Evolutionary conservation across 2,797 vertebrate genomes (phyloP).

Genomic region (Alca torda): DNA sequence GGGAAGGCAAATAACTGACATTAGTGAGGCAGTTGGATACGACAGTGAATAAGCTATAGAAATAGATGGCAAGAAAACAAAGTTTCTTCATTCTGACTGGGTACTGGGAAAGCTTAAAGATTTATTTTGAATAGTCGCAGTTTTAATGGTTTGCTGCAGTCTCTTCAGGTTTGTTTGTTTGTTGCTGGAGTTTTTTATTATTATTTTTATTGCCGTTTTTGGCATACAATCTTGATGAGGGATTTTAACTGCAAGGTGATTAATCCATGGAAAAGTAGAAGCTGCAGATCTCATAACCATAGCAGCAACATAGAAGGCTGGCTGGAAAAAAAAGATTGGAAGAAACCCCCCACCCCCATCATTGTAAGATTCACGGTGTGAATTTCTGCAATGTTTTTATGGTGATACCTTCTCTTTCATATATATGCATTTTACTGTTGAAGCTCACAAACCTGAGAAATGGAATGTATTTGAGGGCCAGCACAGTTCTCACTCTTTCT

Average conservation of each 20-base stretch:
- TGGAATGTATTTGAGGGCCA: background rate
- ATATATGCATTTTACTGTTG: background rate
- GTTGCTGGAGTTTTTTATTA: background rate
- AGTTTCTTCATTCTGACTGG: background rate
- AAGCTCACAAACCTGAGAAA: background rate
- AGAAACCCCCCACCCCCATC: background rate
- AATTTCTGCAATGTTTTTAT: background rate
- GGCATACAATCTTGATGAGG: background rate
- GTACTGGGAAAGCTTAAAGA: background rate
- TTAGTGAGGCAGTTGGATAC: background rate
- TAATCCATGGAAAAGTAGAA: background rate
- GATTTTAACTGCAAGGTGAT: constrained; percentile 23
- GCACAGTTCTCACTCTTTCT: background rate
- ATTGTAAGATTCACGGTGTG: background rate
- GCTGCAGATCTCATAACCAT: background rate
- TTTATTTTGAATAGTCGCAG: background rate
- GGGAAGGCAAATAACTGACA: background rate
- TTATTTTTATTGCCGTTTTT: background rate
- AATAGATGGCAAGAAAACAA: background rate
- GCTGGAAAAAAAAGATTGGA: background rate
- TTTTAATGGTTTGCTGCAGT: background rate
- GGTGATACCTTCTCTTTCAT: background rate
- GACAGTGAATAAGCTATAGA: background rate
- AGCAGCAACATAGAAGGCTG: background rate
- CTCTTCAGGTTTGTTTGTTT: background rate